phyloP scores from a whole-genome alignment of 1,140 invertebrate genomes.

The Cydia pomonella region DNA sequence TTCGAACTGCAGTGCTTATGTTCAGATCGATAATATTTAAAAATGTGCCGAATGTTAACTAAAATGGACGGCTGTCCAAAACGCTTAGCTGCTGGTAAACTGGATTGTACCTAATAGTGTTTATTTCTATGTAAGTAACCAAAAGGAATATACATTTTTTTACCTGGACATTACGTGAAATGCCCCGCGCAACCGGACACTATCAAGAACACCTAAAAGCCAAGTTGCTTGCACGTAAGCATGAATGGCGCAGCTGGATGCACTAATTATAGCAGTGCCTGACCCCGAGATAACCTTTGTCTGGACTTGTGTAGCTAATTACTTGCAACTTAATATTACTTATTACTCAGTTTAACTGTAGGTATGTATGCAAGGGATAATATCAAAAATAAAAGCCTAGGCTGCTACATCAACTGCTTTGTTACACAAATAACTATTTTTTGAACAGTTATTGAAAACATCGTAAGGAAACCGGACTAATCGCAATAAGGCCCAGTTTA shows the following conservation, averaged over 20 bases:
- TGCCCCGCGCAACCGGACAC: not conserved
- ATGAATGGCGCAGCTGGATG: conserved; percentile 54
- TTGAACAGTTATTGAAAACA: too few species aligned
- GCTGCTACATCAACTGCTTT: too few species aligned
- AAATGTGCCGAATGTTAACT: too few species aligned
- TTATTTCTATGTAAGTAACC: not conserved
- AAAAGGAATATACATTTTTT: not conserved
- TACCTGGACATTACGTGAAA: not conserved
- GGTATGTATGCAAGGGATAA: too few species aligned
- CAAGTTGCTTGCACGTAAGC: conserved; percentile 35
- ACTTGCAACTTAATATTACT: conserved; percentile 17
- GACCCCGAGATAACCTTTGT: conserved; percentile 55
- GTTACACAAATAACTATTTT: too few species aligned
- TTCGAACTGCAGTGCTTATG: too few species aligned
- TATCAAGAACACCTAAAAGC: conserved; percentile 42
- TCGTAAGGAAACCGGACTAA: too few species aligned
- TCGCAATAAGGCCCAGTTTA: too few species aligned
- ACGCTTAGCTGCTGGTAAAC: not conserved
- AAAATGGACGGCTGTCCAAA: too few species aligned
- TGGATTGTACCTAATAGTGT: not conserved
- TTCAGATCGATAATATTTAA: too few species aligned
- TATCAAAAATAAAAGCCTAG: too few species aligned
- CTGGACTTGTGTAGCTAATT: conserved; percentile 15
- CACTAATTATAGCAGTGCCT: conserved; percentile 61
- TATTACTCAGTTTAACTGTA: not conserved